These are phyloP conservation scores for Brachypalpus laphriformis DNA, from an alignment of 2,888 invertebrate genomes.

Conservation along the genomic window DNA sequence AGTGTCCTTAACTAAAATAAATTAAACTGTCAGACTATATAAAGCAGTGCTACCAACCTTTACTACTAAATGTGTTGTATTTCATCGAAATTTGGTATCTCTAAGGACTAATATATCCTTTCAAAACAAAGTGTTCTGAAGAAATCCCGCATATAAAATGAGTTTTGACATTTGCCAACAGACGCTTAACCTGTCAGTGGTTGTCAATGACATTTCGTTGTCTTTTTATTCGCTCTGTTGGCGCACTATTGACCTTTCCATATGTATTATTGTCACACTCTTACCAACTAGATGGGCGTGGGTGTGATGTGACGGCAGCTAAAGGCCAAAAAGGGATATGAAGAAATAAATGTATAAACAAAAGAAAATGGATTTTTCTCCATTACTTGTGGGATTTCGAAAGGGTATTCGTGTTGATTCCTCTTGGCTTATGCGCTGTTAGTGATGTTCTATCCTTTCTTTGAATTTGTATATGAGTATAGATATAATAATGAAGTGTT, in stretches of 20 bases:
- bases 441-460: slow-evolving; percentile 38
- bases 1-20: too few species aligned
- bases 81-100: too few species aligned
- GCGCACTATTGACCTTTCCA: background rate
- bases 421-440: slow-evolving; percentile 28
- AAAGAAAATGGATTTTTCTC: slow-evolving; percentile 21
- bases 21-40: too few species aligned
- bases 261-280: background rate
- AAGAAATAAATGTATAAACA: background rate
- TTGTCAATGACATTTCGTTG: background rate
- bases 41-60: too few species aligned
- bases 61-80: too few species aligned
- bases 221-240: background rate
- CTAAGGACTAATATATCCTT: too few species aligned
- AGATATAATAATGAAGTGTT: slow-evolving; percentile 42
- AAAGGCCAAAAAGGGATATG: background rate
- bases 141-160: background rate
- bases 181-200: background rate
- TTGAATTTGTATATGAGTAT: background rate
- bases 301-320: background rate
- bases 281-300: background rate
- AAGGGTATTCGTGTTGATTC: slow-evolving; percentile 47
- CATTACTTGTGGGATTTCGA: slow-evolving; percentile 59
- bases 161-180: background rate
- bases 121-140: background rate